phyloP scores from a whole-genome alignment of 2,888 invertebrate genomes.

The Hemaris fuciformis region DNA sequence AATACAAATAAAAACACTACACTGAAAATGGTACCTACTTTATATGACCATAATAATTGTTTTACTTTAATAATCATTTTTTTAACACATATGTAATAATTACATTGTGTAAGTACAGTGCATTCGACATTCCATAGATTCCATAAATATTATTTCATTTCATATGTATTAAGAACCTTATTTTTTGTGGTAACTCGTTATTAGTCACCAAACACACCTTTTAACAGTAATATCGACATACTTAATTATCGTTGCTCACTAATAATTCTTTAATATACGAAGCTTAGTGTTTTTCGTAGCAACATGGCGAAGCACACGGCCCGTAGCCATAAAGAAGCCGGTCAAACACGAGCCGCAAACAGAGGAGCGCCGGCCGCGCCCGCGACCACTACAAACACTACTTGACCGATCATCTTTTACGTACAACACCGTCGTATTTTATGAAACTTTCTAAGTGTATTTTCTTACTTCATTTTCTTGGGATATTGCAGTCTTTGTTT shows the following conservation, averaged over 20 bases:
- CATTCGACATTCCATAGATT: too few relatives aligned
- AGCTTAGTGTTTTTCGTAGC: neutral
- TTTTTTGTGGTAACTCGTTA: too few relatives aligned
- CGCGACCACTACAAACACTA: constrained; percentile 55
- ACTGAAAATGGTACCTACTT: too few relatives aligned
- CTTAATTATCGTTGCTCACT: too few relatives aligned
- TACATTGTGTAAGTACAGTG: too few relatives aligned
- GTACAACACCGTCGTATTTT: constrained; percentile 41
- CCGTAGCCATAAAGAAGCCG: constrained; percentile 68
- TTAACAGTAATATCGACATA: neutral
- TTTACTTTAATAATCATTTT: too few relatives aligned
- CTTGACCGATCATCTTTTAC: constrained; percentile 71
- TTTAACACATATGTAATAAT: too few relatives aligned
- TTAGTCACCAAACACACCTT: too few relatives aligned
- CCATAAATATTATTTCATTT: too few relatives aligned
- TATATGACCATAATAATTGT: too few relatives aligned
- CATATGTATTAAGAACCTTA: too few relatives aligned
- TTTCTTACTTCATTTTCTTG: constrained; percentile 21
- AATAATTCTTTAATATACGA: neutral
- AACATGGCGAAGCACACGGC: constrained; percentile 32
- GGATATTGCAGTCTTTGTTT: neutral
- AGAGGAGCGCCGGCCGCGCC: constrained; percentile 67
- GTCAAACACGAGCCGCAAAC: constrained; percentile 68
- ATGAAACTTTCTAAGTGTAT: constrained; percentile 29
- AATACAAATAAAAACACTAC: too few relatives aligned